Base-by-base conservation (phyloP, 2,888 invertebrate species). In the Crematogaster levior region DNA sequence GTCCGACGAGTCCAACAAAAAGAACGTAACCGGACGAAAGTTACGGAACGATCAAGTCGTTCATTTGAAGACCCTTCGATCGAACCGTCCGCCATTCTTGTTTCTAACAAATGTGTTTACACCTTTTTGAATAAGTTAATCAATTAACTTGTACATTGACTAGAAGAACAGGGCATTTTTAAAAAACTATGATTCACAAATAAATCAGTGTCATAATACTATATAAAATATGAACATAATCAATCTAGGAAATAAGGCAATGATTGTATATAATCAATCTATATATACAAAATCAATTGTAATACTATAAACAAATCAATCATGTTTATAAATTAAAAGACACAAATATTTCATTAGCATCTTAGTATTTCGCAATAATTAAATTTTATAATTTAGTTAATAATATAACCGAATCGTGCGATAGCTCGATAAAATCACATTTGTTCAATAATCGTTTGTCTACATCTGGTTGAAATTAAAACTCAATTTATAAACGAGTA, bases 381-480 rank as follows among this genome's bases (percentile, higher is more conserved):
- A 40, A 74, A 74, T 63, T n/a, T n/a, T 48, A 34, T 24, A 61
- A 34, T 60, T 74, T 37, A 48, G 21, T 2, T 34, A 24, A 7
- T n/a, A n/a, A 40, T 70, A 18, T 27, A 37, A 74, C 4, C 4
- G 1, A 24, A 40, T n/a, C 6, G n/a, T 30, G 7, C 6, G 3
- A 24, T 34, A 30, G 30, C 24, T 21, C 9, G 9, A 40, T 65
- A 15, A n/a, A 40, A 53, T 75, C 6, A 6, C 51, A 7, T 53
- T 75, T 65, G 51, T n/a, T 3, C 21, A 24, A 61, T 18, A 24
- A 10, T 37, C 37, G 15, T 48, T 61, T 61, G 24, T n/a, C 18
- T 30, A 12, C 24, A 27, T 63, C 48, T n/a, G n/a, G 74, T 37
- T 61, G 48, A 37, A 61, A 37, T 34, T 40, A 75, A 75, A 40